These are phyloP conservation scores for Saxidomus purpurata DNA, from an alignment of 1,140 invertebrate genomes.

Conservation along the genomic window DNA sequence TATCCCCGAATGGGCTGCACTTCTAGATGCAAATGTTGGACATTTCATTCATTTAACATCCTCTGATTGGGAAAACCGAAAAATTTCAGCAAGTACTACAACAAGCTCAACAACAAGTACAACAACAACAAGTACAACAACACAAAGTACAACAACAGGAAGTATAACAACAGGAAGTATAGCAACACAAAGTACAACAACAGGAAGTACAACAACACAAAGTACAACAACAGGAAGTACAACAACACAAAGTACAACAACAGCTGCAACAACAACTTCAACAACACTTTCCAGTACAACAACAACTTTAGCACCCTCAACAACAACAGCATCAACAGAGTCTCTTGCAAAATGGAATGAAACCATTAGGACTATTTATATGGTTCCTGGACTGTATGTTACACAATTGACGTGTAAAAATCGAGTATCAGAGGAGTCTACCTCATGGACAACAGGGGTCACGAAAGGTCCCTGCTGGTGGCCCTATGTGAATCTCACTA, in stretches of 20 bases:
- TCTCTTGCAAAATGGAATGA: constrained; percentile 37
- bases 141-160: constrained; percentile 1
- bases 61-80: constrained; percentile 41
- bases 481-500: constrained; percentile 69
- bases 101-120: constrained; percentile 36
- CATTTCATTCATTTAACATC: constrained; percentile 45
- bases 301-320: neutral
- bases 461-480: constrained; percentile 74
- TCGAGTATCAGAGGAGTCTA: constrained; percentile 60
- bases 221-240: constrained; percentile 41
- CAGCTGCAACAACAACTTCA: constrained; percentile 26
- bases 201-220: neutral
- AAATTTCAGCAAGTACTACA: neutral
- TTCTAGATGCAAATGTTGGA: neutral
- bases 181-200: neutral
- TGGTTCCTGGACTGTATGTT: constrained; percentile 61
- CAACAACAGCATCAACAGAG: neutral
- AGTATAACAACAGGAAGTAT: neutral
- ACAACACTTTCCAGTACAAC: neutral
- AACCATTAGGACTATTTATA: constrained; percentile 63
- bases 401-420: constrained; percentile 65
- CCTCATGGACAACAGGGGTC: constrained; percentile 54
- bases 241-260: constrained; percentile 3
- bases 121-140: constrained; percentile 16
- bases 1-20: constrained; percentile 65